phyloP scores from a whole-genome alignment of 2,888 invertebrate genomes.

The Pasiphila rectangulata region DNA sequence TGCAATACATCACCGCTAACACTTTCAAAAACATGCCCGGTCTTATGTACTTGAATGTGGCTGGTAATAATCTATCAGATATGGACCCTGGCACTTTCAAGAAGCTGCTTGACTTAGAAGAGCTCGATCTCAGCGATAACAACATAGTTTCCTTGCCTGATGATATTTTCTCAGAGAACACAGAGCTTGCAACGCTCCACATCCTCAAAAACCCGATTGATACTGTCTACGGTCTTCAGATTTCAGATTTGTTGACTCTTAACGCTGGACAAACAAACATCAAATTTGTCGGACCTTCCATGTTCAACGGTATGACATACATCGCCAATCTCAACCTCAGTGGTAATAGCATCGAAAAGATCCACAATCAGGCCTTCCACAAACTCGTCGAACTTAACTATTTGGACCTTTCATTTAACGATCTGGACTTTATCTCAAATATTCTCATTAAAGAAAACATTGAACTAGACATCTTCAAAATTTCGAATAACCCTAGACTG shows the following conservation, averaged over 20 bases:
- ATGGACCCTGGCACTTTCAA: conserved; percentile 83
- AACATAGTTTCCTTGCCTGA: conserved; percentile 82
- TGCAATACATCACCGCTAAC: conserved; percentile 82
- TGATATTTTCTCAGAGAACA: conserved; percentile 84
- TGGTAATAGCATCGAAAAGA: conserved; percentile 84
- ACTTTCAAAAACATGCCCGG: conserved; percentile 84
- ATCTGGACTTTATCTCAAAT: conserved; percentile 83
- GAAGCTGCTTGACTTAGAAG: conserved; percentile 83
- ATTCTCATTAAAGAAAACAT: conserved; percentile 86
- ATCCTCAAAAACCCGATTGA: conserved; percentile 85
- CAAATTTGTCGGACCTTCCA: conserved; percentile 82
- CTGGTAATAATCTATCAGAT: conserved; percentile 83
- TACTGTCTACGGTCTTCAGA: conserved; percentile 82
- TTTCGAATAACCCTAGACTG: conserved; percentile 86
- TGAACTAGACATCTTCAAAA: conserved; percentile 84
- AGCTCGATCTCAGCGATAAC: conserved; percentile 87
- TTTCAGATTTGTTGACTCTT: conserved; percentile 83
- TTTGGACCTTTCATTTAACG: conserved; percentile 87
- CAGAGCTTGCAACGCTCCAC: conserved; percentile 84
- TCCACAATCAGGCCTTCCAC: conserved; percentile 85
- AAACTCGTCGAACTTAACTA: conserved; percentile 84
- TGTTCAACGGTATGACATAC: conserved; percentile 83
- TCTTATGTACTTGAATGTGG: conserved; percentile 84
- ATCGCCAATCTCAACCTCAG: conserved; percentile 85
- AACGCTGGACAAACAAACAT: conserved; percentile 86